Conservation (phyloP, 2,888 invertebrate genomes). For the Rotaria socialis region DNA sequence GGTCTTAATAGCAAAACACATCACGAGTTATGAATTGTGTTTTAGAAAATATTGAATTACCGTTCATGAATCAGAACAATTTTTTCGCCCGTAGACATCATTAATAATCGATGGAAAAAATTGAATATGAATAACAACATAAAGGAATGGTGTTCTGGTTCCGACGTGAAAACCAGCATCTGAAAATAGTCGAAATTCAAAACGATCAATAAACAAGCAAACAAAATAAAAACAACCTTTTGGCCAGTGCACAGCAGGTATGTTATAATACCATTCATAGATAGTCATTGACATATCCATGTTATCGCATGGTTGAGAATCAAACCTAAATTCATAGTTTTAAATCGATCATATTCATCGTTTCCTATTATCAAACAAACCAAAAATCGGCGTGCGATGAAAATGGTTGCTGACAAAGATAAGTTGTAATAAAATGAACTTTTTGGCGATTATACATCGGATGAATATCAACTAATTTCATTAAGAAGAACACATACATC, state of each 20-base stretch:
- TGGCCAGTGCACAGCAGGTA: background rate
- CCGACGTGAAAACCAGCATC: background rate
- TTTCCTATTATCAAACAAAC: background rate
- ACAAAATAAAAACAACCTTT: background rate
- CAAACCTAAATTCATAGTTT: background rate
- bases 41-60: background rate
- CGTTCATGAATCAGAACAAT: background rate
- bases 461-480: background rate
- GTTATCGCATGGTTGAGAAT: background rate
- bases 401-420: background rate
- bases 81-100: background rate
- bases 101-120: background rate
- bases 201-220: background rate
- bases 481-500: background rate
- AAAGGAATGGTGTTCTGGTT: background rate
- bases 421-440: background rate
- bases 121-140: background rate
- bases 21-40: background rate
- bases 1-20: background rate
- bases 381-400: background rate
- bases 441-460: background rate
- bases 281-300: background rate
- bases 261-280: background rate
- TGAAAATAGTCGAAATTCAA: background rate
- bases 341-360: background rate